Evolutionary conservation across 92 coral and sea anemone species (phyloP).

Genomic region (Epizoanthus scotinus): DNA sequence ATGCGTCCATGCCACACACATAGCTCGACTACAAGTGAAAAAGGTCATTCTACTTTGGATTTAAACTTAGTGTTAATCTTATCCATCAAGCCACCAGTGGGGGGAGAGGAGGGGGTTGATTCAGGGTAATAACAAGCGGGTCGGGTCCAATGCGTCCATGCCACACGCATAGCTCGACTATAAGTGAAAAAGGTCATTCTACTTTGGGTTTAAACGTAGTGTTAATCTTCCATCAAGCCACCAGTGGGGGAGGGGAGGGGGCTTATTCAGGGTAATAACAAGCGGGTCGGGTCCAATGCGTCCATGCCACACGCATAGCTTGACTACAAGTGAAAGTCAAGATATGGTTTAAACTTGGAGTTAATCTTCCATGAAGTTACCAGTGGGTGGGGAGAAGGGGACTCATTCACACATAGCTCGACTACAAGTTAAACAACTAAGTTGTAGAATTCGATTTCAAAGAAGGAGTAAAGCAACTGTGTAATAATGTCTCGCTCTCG

Average conservation of each 20-base stretch:
- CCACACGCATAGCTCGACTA: slow-evolving; percentile 89
- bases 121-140: slow-evolving; percentile 68
- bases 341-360: too few species aligned
- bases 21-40: slow-evolving; percentile 70
- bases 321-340: slow-evolving; percentile 50
- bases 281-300: slow-evolving; percentile 87
- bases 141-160: slow-evolving; percentile 95
- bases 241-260: too few species aligned
- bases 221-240: too few species aligned
- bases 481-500: too few species aligned
- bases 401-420: slow-evolving; percentile 88
- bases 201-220: too few species aligned
- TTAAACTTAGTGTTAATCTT: too few species aligned
- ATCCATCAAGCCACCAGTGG: too few species aligned
- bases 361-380: too few species aligned
- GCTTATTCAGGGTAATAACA: slow-evolving; percentile 77
- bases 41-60: neutral
- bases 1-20: slow-evolving; percentile 87
- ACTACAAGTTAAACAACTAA: slow-evolving; percentile 45
- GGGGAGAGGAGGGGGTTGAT: too few species aligned
- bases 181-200: neutral
- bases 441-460: neutral
- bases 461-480: neutral
- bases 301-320: slow-evolving; percentile 89
- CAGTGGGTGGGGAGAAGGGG: too few species aligned